Evolutionary conservation across 2,113 vertebrate species (phyloP).

Genomic region (Parus major): DNA sequence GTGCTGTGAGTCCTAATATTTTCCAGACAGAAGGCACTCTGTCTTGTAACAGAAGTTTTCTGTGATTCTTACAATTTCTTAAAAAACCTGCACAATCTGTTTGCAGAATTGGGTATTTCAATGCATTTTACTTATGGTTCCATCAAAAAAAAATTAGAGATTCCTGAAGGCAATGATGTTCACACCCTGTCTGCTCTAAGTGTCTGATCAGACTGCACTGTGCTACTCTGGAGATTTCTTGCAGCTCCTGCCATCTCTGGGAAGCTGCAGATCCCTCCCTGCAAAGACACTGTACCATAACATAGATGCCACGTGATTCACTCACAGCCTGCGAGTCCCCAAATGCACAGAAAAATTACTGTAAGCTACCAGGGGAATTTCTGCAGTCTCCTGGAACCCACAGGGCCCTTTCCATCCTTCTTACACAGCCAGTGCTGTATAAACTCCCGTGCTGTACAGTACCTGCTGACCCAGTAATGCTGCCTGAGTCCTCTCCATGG

Average conservation of each 20-base stretch:
- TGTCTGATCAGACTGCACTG: background rate
- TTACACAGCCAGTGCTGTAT: background rate
- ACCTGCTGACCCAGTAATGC: background rate
- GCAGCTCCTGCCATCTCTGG: background rate
- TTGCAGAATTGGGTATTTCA: background rate
- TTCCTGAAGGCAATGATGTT: background rate
- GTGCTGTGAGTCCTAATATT: background rate
- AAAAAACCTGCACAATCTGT: background rate
- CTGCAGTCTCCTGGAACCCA: background rate
- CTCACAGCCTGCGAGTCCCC: background rate
- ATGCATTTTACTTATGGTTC: background rate
- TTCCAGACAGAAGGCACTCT: background rate
- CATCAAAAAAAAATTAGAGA: background rate
- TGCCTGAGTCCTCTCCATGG: constrained; percentile 59
- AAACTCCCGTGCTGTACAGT: background rate
- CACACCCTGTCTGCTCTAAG: background rate
- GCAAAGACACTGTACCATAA: background rate
- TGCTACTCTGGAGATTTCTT: background rate
- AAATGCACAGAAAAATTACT: background rate
- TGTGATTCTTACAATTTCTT: background rate
- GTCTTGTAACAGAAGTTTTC: background rate
- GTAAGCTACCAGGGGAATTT: background rate
- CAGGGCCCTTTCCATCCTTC: background rate
- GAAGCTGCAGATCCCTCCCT: background rate
- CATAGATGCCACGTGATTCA: background rate